These are phyloP conservation scores for Himalopsyche kuldschensis DNA, from an alignment of 2,888 invertebrate species.

Conservation along the genomic window DNA sequence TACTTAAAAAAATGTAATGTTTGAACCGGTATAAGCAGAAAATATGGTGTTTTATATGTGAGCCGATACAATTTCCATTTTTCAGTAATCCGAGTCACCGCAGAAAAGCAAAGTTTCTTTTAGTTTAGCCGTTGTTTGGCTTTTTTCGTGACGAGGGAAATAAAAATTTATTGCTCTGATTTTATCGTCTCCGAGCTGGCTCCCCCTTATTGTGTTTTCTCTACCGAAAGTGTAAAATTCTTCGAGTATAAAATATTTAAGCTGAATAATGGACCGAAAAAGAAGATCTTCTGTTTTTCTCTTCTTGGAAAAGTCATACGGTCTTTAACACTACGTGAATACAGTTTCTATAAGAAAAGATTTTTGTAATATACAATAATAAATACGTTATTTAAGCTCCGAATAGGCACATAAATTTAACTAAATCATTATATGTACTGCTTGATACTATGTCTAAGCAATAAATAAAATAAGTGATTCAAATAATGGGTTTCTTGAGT, in stretches of 20 bases:
- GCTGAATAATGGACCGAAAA: constrained; percentile 9
- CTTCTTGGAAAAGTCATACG: neutral
- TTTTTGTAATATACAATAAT: too few relatives aligned
- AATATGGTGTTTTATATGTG: neutral
- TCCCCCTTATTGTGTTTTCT: constrained; percentile 18
- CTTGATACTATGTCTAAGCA: too few relatives aligned
- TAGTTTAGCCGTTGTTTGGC: neutral
- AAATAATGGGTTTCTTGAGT: too few relatives aligned
- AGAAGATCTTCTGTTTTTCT: constrained; percentile 13
- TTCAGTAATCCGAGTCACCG: constrained; percentile 3
- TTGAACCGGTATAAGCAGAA: neutral
- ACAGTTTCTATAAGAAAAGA: neutral
- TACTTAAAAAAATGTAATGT: neutral
- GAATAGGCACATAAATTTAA: too few relatives aligned
- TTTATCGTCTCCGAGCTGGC: constrained; percentile 19
- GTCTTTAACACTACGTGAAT: neutral
- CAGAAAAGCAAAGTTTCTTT: neutral
- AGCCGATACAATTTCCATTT: neutral
- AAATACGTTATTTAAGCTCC: too few relatives aligned
- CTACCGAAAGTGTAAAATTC: constrained; percentile 26
- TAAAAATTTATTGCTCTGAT: constrained; percentile 28
- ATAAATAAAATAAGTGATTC: too few relatives aligned
- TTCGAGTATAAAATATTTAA: constrained; percentile 26
- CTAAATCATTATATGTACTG: too few relatives aligned
- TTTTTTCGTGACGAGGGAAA: constrained; percentile 15